Conservation (phyloP, 2,113 vertebrate species). For the Chascanopsetta lugubris region DNA sequence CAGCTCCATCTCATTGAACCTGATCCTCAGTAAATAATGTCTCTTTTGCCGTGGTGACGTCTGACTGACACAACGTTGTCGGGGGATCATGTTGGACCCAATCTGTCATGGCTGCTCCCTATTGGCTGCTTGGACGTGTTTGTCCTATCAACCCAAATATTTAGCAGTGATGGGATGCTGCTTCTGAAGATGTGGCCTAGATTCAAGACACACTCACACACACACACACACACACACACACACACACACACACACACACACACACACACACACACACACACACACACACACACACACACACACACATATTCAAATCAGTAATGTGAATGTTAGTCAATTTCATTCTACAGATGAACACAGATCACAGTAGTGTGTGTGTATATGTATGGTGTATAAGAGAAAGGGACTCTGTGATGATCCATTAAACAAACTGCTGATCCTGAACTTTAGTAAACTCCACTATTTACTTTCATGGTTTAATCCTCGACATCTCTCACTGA, state of each 20-base stretch:
- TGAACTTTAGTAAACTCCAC: no score
- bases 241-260: conserved; percentile 5
- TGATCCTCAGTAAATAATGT: conserved; percentile 4
- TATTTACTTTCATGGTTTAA: no score
- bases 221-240: not conserved
- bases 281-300: not conserved
- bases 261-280: not conserved
- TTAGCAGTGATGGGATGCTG: conserved; percentile 29
- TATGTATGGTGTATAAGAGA: no score
- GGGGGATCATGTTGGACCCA: not conserved
- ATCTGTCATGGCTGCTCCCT: conserved; percentile 7
- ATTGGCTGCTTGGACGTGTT: conserved; percentile 28
- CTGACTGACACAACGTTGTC: conserved; percentile 19
- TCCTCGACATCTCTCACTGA: no score
- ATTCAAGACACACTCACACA: conserved; percentile 16
- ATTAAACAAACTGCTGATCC: no score
- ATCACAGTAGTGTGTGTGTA: no score
- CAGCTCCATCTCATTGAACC: not conserved
- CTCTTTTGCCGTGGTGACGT: not conserved
- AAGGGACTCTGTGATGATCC: no score
- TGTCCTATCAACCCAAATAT: conserved; percentile 22
- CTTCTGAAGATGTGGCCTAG: conserved; percentile 63
- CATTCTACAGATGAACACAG: no score
- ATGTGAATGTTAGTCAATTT: not conserved
- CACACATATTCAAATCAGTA: not conserved